phyloP scores from a whole-genome alignment of 2,113 vertebrate species.

The Brachypodius melanocephalos region DNA sequence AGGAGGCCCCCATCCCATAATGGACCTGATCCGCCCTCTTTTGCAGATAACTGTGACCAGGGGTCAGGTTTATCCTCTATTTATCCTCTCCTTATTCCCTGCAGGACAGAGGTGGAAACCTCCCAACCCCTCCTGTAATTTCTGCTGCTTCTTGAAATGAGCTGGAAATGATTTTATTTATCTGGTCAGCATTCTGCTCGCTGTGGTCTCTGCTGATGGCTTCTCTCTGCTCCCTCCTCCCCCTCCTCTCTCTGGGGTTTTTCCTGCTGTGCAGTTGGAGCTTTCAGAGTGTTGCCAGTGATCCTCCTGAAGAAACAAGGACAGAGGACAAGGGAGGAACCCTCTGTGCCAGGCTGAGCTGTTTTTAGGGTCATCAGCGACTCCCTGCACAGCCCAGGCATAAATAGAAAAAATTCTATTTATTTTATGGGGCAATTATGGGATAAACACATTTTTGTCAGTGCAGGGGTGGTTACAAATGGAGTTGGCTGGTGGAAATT shows the following conservation, averaged over 20 bases:
- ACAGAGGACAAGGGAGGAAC: background rate
- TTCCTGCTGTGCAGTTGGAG: background rate
- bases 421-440: background rate
- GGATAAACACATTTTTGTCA: background rate
- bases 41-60: background rate
- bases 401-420: background rate
- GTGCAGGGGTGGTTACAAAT: background rate
- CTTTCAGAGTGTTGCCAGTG: background rate
- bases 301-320: background rate
- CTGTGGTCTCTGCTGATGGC: background rate
- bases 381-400: background rate
- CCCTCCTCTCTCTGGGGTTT: background rate
- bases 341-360: background rate
- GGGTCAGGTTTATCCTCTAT: background rate
- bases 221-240: background rate
- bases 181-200: background rate
- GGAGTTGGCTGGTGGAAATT: background rate
- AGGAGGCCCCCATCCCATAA: background rate
- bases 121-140: background rate
- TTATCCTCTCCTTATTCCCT: background rate
- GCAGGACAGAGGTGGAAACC: background rate
- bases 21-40: background rate
- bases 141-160: background rate
- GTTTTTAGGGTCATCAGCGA: background rate
- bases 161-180: slow-evolving; percentile 11